phyloP scores from a whole-genome alignment of 1,140 invertebrate genomes.

The Zaprionus inermis region DNA sequence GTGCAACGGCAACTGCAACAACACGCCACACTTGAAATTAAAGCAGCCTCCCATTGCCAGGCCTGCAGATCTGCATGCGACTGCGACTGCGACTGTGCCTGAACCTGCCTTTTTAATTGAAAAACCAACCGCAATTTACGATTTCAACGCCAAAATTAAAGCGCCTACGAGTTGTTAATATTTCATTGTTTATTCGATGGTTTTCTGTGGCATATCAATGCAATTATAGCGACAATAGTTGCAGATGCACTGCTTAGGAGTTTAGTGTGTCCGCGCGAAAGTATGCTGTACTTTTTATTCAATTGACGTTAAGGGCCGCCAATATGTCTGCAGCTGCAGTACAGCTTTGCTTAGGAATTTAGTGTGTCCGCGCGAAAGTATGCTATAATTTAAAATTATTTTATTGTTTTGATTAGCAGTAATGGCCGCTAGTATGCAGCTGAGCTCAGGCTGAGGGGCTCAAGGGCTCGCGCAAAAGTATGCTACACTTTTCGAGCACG shows the following conservation, averaged over 20 bases:
- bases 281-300: background rate
- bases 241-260: background rate
- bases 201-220: background rate
- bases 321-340: background rate
- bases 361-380: background rate
- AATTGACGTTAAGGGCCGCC: too few relatives aligned
- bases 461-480: background rate
- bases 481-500: background rate
- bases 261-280: background rate
- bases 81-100: background rate
- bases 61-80: background rate
- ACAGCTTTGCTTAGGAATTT: background rate
- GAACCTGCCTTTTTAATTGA: background rate
- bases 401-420: too few relatives aligned
- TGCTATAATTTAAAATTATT: background rate
- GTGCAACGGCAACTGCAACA: constrained; percentile 6
- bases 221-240: background rate
- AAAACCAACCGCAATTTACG: constrained; percentile 2
- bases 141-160: background rate
- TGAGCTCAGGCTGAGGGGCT: background rate
- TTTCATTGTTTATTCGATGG: background rate
- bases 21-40: constrained; percentile 24
- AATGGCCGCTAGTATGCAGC: too few relatives aligned
- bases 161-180: background rate
- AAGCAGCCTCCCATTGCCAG: constrained; percentile 11